These are phyloP conservation scores for Schizotus pectinicornis DNA, from an alignment of 2,888 invertebrate species.

Conservation along the genomic window DNA sequence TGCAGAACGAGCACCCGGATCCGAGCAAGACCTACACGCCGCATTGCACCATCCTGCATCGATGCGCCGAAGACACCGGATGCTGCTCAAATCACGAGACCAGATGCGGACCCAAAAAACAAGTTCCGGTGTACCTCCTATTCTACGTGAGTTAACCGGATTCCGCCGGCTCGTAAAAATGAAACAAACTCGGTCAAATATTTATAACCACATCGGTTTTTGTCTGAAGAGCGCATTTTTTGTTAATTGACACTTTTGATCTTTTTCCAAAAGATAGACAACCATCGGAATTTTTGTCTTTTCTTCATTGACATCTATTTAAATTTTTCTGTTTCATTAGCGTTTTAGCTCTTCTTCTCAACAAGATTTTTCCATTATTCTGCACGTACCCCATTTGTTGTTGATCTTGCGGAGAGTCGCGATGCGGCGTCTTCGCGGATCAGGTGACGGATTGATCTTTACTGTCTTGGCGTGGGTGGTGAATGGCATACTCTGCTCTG, in stretches of 20 bases:
- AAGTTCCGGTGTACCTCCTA: conserved; percentile 73
- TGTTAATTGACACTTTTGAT: background rate
- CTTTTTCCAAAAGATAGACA: background rate
- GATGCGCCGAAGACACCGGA: conserved; percentile 87
- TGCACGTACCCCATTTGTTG: no score
- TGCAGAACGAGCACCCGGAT: conserved; percentile 74
- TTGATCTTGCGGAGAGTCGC: no score
- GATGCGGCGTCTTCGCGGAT: background rate
- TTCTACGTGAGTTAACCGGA: conserved; percentile 76
- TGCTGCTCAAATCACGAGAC: conserved; percentile 78
- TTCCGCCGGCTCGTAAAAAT: background rate
- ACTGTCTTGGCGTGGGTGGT: conserved; percentile 11
- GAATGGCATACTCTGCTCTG: background rate
- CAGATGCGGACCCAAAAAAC: conserved; percentile 79
- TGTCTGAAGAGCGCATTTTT: no score
- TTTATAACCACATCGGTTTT: no score
- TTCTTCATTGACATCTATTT: no score
- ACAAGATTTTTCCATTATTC: no score
- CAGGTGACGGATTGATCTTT: background rate
- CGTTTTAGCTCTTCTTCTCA: no score
- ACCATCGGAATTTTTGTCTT: no score
- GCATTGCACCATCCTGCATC: conserved; percentile 83
- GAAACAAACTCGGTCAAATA: background rate
- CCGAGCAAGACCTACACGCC: conserved; percentile 80
- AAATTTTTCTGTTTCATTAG: no score